Base-by-base conservation (phyloP, 92 coral and sea anemone species). In the Palythoa grandis region DNA sequence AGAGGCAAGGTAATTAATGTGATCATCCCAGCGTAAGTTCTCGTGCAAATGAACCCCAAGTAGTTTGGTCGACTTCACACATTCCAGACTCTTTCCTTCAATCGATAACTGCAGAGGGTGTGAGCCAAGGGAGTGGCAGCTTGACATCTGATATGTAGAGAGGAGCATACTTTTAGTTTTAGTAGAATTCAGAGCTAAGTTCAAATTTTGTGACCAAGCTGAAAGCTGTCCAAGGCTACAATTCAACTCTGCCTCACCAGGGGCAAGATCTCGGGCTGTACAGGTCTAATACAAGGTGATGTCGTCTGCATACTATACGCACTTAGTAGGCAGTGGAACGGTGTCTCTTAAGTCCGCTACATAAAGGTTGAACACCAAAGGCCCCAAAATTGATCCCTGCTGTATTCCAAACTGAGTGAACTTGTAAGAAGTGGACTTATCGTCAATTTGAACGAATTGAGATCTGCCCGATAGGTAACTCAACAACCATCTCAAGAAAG, bases 61-160 rank as follows among this genome's bases (percentile, higher is more conserved):
- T 29, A 29, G 35, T 29, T 79, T 79, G 40, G 60, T 37, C 39
- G 43, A 38, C 16, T 29, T 29, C 68, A 77, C 61, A 24, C 82
- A 37, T 20, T 77, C 67, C 82, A 77, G 53, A 17, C 2, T 25
- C 39, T 84, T 89, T 14, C 80, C 89, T 29, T 76, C 86, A 43
- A 70, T 47, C 17, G 72, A 40, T 25, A 89, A 82, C 52, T 54
- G 58, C 22, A 85, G 11, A 16, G 82, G 70, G 40, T 56, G 48
- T 35, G 84, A 43, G 23, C 50, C 35, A 17, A 89, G 78, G 72
- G 85, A 84, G 82, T 89, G 88, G 68, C 52, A 66, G 39, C 25
- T 11, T 19, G 89, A 50, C 86, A 89, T 85, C 86, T 78, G 89
- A 5, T 4, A 11, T 2, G 92, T 89, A 47, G 92, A 76, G 14